Evolutionary conservation across 2,888 invertebrate species (phyloP).

Genomic region (Sesia apiformis): DNA sequence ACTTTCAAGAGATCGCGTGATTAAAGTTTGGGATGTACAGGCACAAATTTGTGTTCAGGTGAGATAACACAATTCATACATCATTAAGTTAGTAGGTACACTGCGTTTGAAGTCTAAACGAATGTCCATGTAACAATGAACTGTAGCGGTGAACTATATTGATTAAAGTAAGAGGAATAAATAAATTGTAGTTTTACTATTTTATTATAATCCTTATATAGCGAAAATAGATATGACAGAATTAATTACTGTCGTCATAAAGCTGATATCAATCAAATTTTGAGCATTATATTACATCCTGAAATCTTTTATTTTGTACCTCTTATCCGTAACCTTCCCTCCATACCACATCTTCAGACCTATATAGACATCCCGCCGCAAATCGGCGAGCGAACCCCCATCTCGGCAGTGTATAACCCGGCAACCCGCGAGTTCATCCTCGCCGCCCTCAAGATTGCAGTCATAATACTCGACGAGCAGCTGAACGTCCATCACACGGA

Average conservation of each 20-base stretch:
- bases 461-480: conserved; percentile 77
- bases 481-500: conserved; percentile 80
- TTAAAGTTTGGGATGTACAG: conserved; percentile 86
- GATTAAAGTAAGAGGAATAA: too few relatives aligned
- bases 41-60: conserved; percentile 80
- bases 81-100: not conserved
- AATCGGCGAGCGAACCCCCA: conserved; percentile 75
- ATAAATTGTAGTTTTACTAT: too few relatives aligned
- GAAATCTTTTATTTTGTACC: too few relatives aligned
- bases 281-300: too few relatives aligned
- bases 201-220: too few relatives aligned
- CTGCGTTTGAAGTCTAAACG: not conserved
- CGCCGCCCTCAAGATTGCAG: conserved; percentile 78
- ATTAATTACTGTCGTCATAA: too few relatives aligned
- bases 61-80: not conserved
- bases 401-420: conserved; percentile 78
- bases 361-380: conserved; percentile 78
- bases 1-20: conserved; percentile 79
- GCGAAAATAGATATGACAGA: not conserved
- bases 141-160: not conserved
- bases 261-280: too few relatives aligned
- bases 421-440: conserved; percentile 79
- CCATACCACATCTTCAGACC: conserved; percentile 50
- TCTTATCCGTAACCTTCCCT: too few relatives aligned
- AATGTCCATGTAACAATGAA: not conserved